Conservation (phyloP, 2,113 vertebrate genomes). For the Crotophaga sulcirostris region DNA sequence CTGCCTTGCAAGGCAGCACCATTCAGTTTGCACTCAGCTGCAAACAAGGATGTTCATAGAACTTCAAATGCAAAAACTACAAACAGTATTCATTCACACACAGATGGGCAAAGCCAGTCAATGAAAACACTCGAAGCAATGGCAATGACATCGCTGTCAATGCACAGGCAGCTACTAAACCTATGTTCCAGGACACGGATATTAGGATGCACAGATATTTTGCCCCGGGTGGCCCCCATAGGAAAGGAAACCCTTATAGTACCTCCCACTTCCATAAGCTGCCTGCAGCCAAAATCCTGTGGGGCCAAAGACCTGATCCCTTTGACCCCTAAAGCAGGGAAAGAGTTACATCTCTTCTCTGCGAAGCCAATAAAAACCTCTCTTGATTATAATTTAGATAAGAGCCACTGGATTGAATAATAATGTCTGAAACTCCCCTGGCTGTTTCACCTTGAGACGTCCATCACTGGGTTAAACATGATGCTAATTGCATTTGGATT, state of each 20-base stretch:
- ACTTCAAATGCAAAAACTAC: not conserved
- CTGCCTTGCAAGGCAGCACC: not conserved
- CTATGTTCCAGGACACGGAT: not conserved
- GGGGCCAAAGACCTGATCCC: conserved; percentile 40
- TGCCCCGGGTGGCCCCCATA: not conserved
- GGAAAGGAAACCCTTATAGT: not conserved
- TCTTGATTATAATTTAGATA: conserved; percentile 92
- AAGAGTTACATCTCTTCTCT: conserved; percentile 75
- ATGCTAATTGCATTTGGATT: conserved; percentile 97
- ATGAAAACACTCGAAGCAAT: not conserved
- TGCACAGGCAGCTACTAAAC: not conserved
- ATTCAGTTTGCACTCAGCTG: not conserved
- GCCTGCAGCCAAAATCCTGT: not conserved
- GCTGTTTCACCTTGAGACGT: conserved; percentile 94
- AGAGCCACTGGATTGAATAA: conserved; percentile 88
- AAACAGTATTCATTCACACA: not conserved
- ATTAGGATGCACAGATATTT: not conserved
- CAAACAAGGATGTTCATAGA: not conserved
- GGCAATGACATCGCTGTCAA: not conserved
- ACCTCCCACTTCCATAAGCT: not conserved
- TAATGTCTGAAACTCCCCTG: conserved; percentile 86
- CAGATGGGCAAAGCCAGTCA: not conserved
- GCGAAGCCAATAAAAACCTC: conserved; percentile 86
- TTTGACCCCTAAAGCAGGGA: conserved; percentile 72
- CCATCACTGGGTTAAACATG: conserved; percentile 97